Base-by-base conservation (phyloP, 1,140 invertebrate genomes). In the Lethrus apterus region DNA sequence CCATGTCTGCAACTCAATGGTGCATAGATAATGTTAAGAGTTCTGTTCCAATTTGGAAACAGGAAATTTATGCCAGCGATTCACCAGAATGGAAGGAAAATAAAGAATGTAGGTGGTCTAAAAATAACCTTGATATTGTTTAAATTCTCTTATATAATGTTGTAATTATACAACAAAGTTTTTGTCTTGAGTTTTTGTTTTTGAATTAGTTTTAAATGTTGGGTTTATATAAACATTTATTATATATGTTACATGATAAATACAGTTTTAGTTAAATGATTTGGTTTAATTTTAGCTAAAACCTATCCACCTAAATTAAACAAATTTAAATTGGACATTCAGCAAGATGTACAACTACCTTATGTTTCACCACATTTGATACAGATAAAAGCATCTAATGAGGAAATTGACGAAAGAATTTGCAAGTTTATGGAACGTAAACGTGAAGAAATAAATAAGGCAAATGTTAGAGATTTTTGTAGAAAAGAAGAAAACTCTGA, bases 31-130 rank as follows among this genome's bases (percentile, higher is more conserved):
- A 73, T 48, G 67, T 98, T 0, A 98, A 98, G 72, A 74, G 81
- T 29, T 75, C 70, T 10, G 91, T 96, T 35, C 92, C 93, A 2
- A 93, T 98, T 46, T 98, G 93, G 93, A 98, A 98, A 69, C 95
- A 94, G 68, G 93, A 96, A 75, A 69, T 89, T 11, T 96, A 95
- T 69, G 75, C 74, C 23, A 75, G 77, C 44, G 63, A 72, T 7
- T 14, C 20, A 26, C 38, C 55, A 17, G 62, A 69, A 20, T 89
- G 85, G 86, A 88, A 88, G 63, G 80, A 85, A 68, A 89, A 88
- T 63, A 70, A 73, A 43, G 85, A 89, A 75, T 88, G 85, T 73
- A 65, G 70, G 58, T 87, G 86, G 84, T 66, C 69, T 34, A 66
- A 35, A 44, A 18, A 31, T 50, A 19, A 21, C 10, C 10, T 10